Evolutionary conservation across 1,140 invertebrate species (phyloP).

Genomic region (Drosophila repletoides): DNA sequence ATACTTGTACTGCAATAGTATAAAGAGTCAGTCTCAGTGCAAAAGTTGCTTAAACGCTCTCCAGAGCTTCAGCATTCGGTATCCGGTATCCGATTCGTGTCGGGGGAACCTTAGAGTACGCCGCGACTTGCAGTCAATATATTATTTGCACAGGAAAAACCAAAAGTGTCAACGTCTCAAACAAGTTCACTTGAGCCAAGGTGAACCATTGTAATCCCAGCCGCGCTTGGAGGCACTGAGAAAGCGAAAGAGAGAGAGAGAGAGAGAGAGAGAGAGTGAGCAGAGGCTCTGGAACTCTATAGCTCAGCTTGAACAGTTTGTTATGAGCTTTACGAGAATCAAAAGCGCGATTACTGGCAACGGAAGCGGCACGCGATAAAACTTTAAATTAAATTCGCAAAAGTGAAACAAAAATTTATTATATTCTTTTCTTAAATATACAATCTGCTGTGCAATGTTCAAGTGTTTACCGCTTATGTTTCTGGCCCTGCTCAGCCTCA

Average conservation of each 20-base stretch:
- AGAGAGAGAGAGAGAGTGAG: not conserved
- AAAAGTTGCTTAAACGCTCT: conserved; percentile 11
- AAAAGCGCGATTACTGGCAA: conserved; percentile 19
- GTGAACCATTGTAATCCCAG: conserved; percentile 39
- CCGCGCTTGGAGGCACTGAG: not conserved
- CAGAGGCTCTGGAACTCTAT: not conserved
- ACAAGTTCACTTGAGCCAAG: conserved; percentile 47
- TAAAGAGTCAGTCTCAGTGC: conserved; percentile 13
- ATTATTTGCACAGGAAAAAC: conserved; percentile 38
- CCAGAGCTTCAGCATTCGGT: conserved; percentile 12
- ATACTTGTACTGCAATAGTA: conserved; percentile 18
- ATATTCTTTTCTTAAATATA: conserved; percentile 1
- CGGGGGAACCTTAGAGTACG: conserved; percentile 1
- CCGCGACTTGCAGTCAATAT: conserved; percentile 20
- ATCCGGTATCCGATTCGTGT: not conserved
- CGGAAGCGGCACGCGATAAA: conserved; percentile 66
- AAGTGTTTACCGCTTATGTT: conserved; percentile 22
- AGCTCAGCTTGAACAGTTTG: conserved; percentile 8
- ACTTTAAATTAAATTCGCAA: conserved; percentile 14
- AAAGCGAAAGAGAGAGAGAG: not conserved
- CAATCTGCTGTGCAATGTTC: conserved; percentile 26
- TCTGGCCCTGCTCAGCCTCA: conserved; percentile 8
- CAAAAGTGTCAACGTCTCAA: conserved; percentile 47
- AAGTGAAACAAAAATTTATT: not conserved
- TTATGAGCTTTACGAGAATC: conserved; percentile 4